Conservation (phyloP, 2,113 vertebrate species). For the Chroicocephalus ridibundus region DNA sequence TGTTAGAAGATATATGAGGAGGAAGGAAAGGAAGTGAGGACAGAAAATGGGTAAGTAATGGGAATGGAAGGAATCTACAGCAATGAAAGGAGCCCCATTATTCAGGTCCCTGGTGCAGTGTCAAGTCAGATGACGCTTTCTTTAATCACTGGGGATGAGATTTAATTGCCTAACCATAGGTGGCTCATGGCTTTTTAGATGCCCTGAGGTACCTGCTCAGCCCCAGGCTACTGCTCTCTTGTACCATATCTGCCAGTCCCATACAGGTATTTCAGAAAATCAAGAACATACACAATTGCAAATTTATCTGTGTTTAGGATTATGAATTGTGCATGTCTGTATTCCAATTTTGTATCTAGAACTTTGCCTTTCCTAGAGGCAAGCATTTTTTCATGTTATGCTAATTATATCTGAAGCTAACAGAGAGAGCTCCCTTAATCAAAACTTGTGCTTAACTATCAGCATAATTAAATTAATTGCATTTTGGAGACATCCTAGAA, state of each 20-base stretch:
- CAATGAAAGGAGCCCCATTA: neutral
- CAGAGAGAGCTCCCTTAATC: conserved; percentile 4
- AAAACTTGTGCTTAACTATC: conserved; percentile 5
- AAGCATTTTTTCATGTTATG: neutral
- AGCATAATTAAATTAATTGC: conserved; percentile 40
- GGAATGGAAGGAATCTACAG: neutral
- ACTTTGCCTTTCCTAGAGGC: neutral
- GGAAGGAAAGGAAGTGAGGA: neutral
- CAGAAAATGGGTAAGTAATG: neutral
- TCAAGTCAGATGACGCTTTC: neutral
- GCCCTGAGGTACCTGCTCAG: neutral
- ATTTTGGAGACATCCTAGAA: neutral
- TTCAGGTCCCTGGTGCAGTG: neutral
- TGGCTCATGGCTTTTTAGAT: neutral
- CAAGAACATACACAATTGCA: neutral
- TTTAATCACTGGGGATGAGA: neutral
- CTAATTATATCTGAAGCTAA: conserved; percentile 15
- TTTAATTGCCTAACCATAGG: neutral
- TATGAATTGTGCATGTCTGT: neutral
- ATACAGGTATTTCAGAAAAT: neutral
- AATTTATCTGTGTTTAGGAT: neutral
- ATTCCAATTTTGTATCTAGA: neutral
- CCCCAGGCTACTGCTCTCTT: neutral
- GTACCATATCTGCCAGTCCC: neutral
- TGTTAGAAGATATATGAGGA: neutral